Conservation (phyloP, 2,888 invertebrate species). For the Ashinkailepas kermadecensis region DNA sequence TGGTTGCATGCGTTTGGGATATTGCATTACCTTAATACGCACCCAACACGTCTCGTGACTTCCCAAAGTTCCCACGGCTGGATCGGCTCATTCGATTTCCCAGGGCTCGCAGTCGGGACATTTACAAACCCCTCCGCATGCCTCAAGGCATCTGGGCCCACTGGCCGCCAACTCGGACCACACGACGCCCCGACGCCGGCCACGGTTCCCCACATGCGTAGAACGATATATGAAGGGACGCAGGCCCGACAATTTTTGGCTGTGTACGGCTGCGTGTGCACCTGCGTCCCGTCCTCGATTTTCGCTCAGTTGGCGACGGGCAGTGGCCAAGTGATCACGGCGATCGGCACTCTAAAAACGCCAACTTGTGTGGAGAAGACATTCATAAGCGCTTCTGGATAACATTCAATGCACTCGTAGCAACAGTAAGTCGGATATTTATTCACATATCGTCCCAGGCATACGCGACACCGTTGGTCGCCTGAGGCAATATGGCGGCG, state of each 20-base stretch:
- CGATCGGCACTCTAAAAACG: background rate
- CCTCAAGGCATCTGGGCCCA: background rate
- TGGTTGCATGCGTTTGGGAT: no score
- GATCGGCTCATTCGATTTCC: no score
- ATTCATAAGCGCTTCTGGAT: background rate
- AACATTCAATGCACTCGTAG: background rate
- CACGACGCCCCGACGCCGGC: background rate
- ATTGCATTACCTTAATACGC: no score
- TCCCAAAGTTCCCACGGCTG: no score
- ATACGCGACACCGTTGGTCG: background rate
- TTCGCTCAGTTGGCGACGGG: background rate
- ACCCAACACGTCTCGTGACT: no score
- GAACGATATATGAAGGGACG: slow-evolving; percentile 38
- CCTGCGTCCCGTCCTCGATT: slow-evolving; percentile 56
- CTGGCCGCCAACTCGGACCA: background rate
- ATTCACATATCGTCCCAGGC: background rate
- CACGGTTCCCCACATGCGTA: slow-evolving; percentile 17
- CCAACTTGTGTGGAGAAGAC: background rate
- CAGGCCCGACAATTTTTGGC: slow-evolving; percentile 79
- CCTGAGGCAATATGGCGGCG: slow-evolving; percentile 1
- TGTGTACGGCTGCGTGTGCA: slow-evolving; percentile 94
- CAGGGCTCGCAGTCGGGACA: background rate
- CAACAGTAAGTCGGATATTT: background rate
- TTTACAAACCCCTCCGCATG: background rate
- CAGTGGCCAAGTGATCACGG: background rate